Evolutionary conservation across 2,113 vertebrate species (phyloP), one percentile per base, ranked within the genome.

Genomic region (Tachysurus vachellii): DNA sequence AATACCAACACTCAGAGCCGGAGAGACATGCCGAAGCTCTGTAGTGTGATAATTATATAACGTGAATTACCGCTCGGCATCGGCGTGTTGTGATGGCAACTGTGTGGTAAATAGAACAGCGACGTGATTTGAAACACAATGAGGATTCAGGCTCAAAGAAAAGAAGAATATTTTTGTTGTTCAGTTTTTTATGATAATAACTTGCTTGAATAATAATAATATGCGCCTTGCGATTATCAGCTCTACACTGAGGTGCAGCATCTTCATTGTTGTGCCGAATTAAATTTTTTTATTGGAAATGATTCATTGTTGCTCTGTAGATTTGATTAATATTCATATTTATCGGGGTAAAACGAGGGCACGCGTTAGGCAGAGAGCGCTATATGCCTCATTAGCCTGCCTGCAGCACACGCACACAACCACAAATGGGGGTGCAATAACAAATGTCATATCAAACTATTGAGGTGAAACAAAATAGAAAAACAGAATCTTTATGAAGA

Each of bases 381-480:
- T 13, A 28, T 44, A 80, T 86, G 87, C 86, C 88, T 91, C 88
- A 88, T 91, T 89, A 89, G 81, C n/a, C 90, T 82, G 86, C 84
- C 88, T 82, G 80, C 80, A 90, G 86, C 86, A 17, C 79, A 36
- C 82, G 83, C 73, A 42, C 77, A 86, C 87, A 21, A 19, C 85
- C 56, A 86, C 84, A 86, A 84, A 75, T 81, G 14, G 28, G 54
- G 79, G 57, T 76, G 86, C 66, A 84, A 88, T 42, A 66, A 84
- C 77, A 89, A 82, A 88, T 76, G 82, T 88, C 90, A 89, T 76
- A 57, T 84, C 86, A 36, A 36, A 80, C 47, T 76, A 79, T 64
- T 82, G 80, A 23, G 6, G n/a, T 31, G 9, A 59, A 87, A 44
- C 61, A 53, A 64, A 57, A 61, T 17, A n/a, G 17, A 76, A n/a